Base-by-base conservation (phyloP, 2,797 vertebrate species). In the Protosalanx chinensis region DNA sequence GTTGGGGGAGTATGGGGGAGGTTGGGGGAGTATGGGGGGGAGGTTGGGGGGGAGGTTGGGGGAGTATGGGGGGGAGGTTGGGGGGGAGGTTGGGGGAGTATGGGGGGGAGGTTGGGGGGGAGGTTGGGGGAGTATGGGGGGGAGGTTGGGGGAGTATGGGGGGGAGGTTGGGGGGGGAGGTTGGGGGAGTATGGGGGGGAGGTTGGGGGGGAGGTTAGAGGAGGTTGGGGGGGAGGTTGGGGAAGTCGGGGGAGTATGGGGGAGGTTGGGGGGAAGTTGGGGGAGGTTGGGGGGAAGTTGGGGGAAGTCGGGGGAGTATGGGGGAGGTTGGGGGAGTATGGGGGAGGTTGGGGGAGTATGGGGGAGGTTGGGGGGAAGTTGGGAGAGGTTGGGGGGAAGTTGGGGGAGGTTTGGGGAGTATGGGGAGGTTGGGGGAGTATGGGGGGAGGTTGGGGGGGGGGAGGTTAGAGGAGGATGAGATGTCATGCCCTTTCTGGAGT, bases 401-500 rank as follows among this genome's bases (percentile, higher is more conserved):
- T 2, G 58, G 27, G 58, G 20, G 58, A 60, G 1, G 27, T 20
- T 23, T 6, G 10, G 59, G 12, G 8, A 61, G 10, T 3, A 33
- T 63, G 29, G 18, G 29, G 33, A n/a, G 16, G 33, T 18, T 7
- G 15, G 10, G 27, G 33, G 13, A 66, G 18, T 10, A n/a, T 18
- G 64, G 33, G 83, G 69, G 72, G 82, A 76, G 65, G 7, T 68
- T n/a, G n/a, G n/a, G n/a, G n/a, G 49, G 60, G 56, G 6, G 35
- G 56, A 20, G 41, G 65, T n/a, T 18, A 37, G 27, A 23, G 83
- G 68, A 60, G 3, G 33, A 15, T 35, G 66, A 41, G 65, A 67
- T 56, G 65, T 67, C 65, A n/a, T 20, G 58, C 62, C 76, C 74
- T 76, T 66, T 72, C 57, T 76, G 41, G 64, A 66, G 74, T 79